Percentiles rank a stretch among this genome's conserved stretches.
Evolutionary conservation across 2,113 vertebrate genomes (phyloP).

Genomic region (Mus pahari): DNA sequence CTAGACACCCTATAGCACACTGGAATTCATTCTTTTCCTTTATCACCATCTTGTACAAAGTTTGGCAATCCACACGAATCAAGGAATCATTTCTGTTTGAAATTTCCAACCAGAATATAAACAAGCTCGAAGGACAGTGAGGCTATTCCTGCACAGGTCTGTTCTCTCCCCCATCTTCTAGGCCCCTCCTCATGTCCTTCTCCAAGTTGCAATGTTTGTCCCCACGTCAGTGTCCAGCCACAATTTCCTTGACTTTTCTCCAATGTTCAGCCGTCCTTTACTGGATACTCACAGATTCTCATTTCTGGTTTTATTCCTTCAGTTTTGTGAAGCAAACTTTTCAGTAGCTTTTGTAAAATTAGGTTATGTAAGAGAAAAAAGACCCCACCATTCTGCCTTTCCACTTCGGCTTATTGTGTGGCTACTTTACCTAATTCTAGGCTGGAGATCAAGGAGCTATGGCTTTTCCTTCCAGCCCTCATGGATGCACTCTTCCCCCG

Average conservation of each 20-base stretch:
- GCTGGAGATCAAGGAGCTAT: neutral
- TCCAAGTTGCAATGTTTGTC: neutral
- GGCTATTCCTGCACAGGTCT: accelerated
- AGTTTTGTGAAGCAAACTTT: neutral
- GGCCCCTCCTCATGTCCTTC: neutral
- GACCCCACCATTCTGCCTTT: neutral
- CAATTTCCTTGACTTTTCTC: neutral
- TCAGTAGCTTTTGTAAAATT: constrained; percentile 35
- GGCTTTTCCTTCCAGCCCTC: neutral
- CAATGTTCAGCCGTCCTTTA: neutral
- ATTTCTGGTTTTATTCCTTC: neutral
- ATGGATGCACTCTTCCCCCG: neutral
- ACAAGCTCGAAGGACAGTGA: neutral
- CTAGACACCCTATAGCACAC: neutral
- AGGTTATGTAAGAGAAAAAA: neutral
- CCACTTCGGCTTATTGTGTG: neutral
- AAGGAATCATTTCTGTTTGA: neutral
- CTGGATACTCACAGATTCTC: neutral
- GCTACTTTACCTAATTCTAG: neutral
- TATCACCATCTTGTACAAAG: neutral
- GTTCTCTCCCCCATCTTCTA: too few species aligned
- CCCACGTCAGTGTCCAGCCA: neutral
- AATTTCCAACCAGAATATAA: neutral
- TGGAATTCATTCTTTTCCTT: neutral
- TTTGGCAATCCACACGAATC: neutral